Evolutionary conservation across 2,113 vertebrate species (phyloP), one percentile per base, ranked within the genome.

Genomic region (Trochalopteron elliotii): DNA sequence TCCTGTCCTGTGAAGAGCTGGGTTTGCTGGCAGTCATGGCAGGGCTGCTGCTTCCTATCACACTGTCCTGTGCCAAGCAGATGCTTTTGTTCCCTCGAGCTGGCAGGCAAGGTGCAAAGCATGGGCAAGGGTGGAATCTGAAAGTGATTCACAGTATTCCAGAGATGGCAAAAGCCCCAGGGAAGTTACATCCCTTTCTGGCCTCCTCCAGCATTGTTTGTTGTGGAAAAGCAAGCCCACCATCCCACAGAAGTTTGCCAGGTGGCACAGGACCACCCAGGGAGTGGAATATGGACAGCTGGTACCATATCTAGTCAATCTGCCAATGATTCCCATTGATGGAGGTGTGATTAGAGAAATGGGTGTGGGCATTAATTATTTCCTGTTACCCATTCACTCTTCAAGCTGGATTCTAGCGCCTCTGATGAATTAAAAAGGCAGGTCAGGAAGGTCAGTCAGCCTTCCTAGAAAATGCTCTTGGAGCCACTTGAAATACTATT

Each of bases 1-100:
- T 95, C 94, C 94, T 96, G 82, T 21, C 79, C 85, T 65, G 14
- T n/a, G 92, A 88, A 92, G 95, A 77, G 94, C 90, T 57, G 57
- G 68, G 74, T 91, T 19, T 39, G 35, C 89, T 87, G 95, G 87
- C 87, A 89, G 64, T 79, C 84, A 8, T 5, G 60, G 61, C 83
- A 83, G 8, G 52, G 30, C 81, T 44, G 81, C 91, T 89, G 89
- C 77, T 92, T 94, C 94, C 95, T 90, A 96, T 65, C 78, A 12
- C 91, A 83, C 42, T 93, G 78, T 89, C 64, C 89, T 56, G 63
- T 1, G 12, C 37, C 0, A 0, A 75, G 83, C 89, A 94, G 87
- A 87, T 87, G 89, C 76, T 71, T 96, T 93, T 93, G 91, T 87
- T 79, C 82, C 77, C 91, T n/a, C 0, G 5, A 84, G 83, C 68